Percentiles rank a stretch among this genome's conserved stretches.
Evolutionary conservation across 2,888 invertebrate species (phyloP).

Genomic region (Dioctria linearis): DNA sequence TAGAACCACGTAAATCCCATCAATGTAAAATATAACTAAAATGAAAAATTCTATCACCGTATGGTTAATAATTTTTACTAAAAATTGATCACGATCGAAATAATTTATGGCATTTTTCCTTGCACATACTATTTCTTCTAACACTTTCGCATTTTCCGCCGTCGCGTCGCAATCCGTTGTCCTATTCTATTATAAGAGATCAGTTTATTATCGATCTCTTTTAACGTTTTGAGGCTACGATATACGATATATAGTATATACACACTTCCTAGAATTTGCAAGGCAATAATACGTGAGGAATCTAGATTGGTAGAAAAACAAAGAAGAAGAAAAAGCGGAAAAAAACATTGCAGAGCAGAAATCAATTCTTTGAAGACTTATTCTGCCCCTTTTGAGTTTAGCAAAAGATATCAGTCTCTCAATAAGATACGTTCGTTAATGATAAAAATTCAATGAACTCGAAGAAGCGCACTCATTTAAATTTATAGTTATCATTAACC

Average conservation of each 20-base stretch:
- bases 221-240: conserved; percentile 20
- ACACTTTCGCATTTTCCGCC: conserved; percentile 31
- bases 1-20: no score
- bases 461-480: neutral
- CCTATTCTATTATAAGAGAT: neutral
- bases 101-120: conserved; percentile 43
- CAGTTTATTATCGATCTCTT: conserved; percentile 17
- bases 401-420: neutral
- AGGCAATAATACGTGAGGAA: conserved; percentile 20
- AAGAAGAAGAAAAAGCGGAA: neutral
- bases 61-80: conserved; percentile 23
- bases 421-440: neutral
- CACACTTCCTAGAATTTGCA: conserved; percentile 27
- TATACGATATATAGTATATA: no score
- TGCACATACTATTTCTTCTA: conserved; percentile 29
- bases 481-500: neutral
- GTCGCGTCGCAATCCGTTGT: neutral
- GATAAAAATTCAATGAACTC: conserved; percentile 18
- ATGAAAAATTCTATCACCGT: conserved; percentile 41
- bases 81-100: conserved; percentile 47
- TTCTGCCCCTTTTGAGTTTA: conserved; percentile 10
- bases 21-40: conserved; percentile 5
- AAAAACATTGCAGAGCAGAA: neutral
- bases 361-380: conserved; percentile 39
- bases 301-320: neutral